Evolutionary conservation across 2,113 vertebrate genomes (phyloP).

Genomic region (Callorhinus ursinus): DNA sequence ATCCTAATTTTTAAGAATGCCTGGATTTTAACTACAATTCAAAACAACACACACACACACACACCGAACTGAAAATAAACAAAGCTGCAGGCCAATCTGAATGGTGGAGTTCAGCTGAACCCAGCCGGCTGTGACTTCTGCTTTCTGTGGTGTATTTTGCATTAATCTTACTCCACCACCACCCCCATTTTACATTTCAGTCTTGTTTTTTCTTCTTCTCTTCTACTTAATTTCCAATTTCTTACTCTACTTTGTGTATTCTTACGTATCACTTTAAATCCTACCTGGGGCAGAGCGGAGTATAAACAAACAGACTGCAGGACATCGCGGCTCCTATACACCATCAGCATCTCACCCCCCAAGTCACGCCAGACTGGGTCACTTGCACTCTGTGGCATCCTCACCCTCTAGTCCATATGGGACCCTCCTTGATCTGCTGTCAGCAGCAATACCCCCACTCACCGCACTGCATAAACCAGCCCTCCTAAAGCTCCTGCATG

Average conservation of each 20-base stretch:
- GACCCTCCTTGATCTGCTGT: not conserved
- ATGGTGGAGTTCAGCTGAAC: not conserved
- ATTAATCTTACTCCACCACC: not conserved
- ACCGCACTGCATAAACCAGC: accelerated
- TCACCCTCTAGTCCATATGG: not conserved
- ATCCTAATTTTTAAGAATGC: not conserved
- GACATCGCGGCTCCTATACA: not conserved
- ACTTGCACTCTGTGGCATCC: not conserved
- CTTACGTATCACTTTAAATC: not conserved
- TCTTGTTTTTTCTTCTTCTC: not conserved
- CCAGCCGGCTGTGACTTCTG: not conserved
- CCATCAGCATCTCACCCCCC: not conserved
- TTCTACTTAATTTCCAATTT: not conserved
- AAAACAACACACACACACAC: not conserved
- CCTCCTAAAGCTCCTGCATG: accelerated
- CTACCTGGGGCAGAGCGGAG: not conserved
- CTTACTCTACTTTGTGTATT: not conserved
- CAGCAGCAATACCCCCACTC: not conserved
- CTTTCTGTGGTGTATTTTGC: not conserved
- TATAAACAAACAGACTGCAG: not conserved
- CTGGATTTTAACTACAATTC: not conserved
- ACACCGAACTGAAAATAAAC: not conserved
- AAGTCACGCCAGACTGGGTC: not conserved
- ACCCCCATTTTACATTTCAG: not conserved
- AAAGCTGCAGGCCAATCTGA: not conserved